Evolutionary conservation across 2,888 invertebrate genomes (phyloP).

Genomic region (Drosophila mettleri): DNA sequence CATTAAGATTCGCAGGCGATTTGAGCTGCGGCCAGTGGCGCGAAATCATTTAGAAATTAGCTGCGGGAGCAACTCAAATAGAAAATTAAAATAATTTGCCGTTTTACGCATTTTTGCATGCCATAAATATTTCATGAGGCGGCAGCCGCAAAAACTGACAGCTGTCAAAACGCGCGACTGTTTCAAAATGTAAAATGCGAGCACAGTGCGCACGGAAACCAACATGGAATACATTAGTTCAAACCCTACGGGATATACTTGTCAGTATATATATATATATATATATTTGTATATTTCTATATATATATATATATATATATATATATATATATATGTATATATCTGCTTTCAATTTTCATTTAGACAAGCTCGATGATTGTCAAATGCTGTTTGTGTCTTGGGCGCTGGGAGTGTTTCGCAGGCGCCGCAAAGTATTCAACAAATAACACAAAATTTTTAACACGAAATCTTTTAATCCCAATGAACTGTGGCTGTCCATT

Average conservation of each 20-base stretch:
- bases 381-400: slow-evolving; percentile 40
- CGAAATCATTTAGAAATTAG: slow-evolving; percentile 22
- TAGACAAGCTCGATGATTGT: slow-evolving; percentile 52
- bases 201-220: slow-evolving; percentile 46
- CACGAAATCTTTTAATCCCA: slow-evolving; percentile 80
- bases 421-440: slow-evolving; percentile 55
- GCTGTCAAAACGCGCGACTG: slow-evolving; percentile 76
- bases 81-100: slow-evolving; percentile 59
- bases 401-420: slow-evolving; percentile 37
- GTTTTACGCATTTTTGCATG: slow-evolving; percentile 61
- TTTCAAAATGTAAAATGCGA: slow-evolving; percentile 54
- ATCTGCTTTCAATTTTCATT: slow-evolving; percentile 65
- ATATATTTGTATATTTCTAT: neutral
- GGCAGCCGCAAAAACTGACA: slow-evolving; percentile 72
- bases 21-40: slow-evolving; percentile 7
- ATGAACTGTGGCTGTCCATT: slow-evolving; percentile 71
- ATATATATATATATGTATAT: neutral
- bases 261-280: neutral
- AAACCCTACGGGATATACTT: slow-evolving; percentile 8
- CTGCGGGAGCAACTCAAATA: slow-evolving; percentile 13
- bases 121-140: slow-evolving; percentile 77
- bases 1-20: neutral
- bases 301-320: neutral
- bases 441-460: slow-evolving; percentile 72
- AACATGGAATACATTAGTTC: slow-evolving; percentile 53